Evolutionary conservation across 2,888 invertebrate species (phyloP).

Genomic region (Enchytraeus crypticus): DNA sequence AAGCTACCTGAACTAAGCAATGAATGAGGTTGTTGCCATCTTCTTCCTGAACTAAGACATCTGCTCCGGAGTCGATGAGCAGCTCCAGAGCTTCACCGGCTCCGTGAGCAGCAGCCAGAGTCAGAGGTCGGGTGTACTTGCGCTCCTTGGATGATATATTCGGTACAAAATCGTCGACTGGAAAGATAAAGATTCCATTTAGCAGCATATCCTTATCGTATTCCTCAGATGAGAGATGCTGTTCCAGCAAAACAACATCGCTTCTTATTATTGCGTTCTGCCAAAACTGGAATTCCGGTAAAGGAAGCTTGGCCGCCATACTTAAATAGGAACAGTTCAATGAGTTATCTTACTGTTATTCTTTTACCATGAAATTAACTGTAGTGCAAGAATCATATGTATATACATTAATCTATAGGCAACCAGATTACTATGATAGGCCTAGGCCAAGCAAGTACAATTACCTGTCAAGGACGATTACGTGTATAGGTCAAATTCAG

Average conservation of each 20-base stretch:
- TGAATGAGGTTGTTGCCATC: constrained; percentile 7
- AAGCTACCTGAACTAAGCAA: not conserved
- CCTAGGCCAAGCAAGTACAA: too few species aligned
- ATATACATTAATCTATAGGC: too few species aligned
- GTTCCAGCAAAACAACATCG: not conserved
- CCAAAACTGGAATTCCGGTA: not conserved
- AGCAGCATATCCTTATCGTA: not conserved
- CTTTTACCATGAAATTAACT: too few species aligned
- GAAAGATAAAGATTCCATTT: not conserved
- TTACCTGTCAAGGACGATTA: too few species aligned
- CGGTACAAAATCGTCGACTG: too few species aligned
- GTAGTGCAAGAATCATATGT: too few species aligned
- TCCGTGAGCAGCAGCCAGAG: constrained; percentile 3
- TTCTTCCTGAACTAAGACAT: constrained; percentile 3
- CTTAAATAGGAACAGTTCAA: not conserved
- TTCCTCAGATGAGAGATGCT: not conserved
- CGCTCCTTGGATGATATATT: not conserved
- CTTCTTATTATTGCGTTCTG: not conserved
- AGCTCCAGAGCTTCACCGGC: not conserved
- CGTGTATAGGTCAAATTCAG: too few species aligned
- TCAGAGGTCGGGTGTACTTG: not conserved
- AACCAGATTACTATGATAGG: too few species aligned
- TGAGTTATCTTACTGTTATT: too few species aligned
- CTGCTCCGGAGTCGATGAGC: not conserved
- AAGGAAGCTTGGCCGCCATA: not conserved